These are phyloP conservation scores for Tenthredo livida DNA, from an alignment of 2,888 invertebrate species.

Conservation along the genomic window DNA sequence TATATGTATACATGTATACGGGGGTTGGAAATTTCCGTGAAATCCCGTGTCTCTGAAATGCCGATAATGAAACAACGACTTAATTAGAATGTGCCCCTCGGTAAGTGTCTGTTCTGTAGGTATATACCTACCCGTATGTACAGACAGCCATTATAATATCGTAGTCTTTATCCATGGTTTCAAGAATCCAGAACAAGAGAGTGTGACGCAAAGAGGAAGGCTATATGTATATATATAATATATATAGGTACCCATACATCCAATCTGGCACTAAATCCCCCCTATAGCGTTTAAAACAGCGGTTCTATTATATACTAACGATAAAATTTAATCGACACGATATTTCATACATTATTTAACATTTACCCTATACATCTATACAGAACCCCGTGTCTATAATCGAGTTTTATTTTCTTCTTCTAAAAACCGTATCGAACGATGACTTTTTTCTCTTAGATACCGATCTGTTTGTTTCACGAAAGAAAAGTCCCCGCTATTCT, in stretches of 20 bases:
- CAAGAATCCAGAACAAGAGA: neutral
- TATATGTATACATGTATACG: no score
- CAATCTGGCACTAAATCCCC: slow-evolving; percentile 1
- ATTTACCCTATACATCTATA: neutral
- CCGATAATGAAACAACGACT: slow-evolving; percentile 44
- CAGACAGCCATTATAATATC: slow-evolving; percentile 29
- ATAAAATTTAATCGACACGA: neutral
- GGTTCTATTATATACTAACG: neutral
- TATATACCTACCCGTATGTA: neutral
- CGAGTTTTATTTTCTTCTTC: neutral
- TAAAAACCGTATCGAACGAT: no score
- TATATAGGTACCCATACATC: neutral
- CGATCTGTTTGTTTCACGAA: neutral
- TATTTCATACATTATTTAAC: neutral
- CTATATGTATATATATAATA: no score
- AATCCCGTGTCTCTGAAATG: slow-evolving; percentile 29
- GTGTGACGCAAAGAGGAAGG: neutral
- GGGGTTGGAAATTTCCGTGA: slow-evolving; percentile 5
- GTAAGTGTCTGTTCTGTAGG: neutral
- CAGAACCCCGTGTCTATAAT: neutral
- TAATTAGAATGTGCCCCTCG: slow-evolving; percentile 32
- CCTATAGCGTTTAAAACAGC: neutral
- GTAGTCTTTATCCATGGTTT: slow-evolving; percentile 8
- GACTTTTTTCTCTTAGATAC: neutral
- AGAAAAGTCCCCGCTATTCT: no score